Conservation (phyloP, 2,888 invertebrate genomes). For the Drosophila neutralis region DNA sequence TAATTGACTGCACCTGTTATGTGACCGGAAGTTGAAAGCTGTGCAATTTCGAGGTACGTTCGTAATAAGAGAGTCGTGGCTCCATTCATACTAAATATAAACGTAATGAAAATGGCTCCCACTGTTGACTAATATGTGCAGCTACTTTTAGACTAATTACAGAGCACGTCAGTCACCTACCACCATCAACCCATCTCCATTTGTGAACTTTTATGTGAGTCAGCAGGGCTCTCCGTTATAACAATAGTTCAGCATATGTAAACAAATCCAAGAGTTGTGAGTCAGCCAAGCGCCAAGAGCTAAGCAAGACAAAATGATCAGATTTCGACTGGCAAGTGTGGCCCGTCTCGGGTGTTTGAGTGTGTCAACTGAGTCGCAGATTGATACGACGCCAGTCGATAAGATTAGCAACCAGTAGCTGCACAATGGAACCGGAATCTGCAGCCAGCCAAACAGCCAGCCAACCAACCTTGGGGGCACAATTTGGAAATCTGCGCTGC, state of each 20-base stretch:
- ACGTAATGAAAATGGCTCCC: conserved; percentile 38
- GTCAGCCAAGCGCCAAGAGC: conserved; percentile 53
- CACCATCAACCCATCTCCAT: conserved; percentile 1
- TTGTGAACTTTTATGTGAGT: conserved; percentile 39
- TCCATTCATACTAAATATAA: conserved; percentile 35
- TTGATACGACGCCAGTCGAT: conserved; percentile 52
- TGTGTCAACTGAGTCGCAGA: conserved; percentile 56
- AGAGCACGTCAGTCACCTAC: conserved; percentile 20
- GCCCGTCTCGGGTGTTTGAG: conserved; percentile 3
- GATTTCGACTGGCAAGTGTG: conserved; percentile 66
- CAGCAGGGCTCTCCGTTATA: conserved; percentile 33
- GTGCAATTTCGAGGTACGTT: conserved; percentile 52
- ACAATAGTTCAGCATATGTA: conserved; percentile 35
- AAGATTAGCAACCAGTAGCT: conserved; percentile 58
- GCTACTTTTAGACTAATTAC: conserved; percentile 68
- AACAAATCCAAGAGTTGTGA: conserved; percentile 55
- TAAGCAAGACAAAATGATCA: conserved; percentile 52
- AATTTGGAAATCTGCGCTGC: conserved; percentile 34
- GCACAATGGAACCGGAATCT: conserved; percentile 39
- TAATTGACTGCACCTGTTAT: conserved; percentile 60
- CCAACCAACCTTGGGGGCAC: conserved; percentile 33
- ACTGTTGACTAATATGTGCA: conserved; percentile 62
- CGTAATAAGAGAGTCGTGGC: conserved; percentile 52
- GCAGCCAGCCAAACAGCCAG: neutral
- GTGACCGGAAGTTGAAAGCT: conserved; percentile 69